A percentile compares a stretch with the other conserved stretches of the same genome.
These are phyloP conservation scores for Ganaspis sp. DNA, from an alignment of 1,140 invertebrate genomes.

Conservation along the genomic window DNA sequence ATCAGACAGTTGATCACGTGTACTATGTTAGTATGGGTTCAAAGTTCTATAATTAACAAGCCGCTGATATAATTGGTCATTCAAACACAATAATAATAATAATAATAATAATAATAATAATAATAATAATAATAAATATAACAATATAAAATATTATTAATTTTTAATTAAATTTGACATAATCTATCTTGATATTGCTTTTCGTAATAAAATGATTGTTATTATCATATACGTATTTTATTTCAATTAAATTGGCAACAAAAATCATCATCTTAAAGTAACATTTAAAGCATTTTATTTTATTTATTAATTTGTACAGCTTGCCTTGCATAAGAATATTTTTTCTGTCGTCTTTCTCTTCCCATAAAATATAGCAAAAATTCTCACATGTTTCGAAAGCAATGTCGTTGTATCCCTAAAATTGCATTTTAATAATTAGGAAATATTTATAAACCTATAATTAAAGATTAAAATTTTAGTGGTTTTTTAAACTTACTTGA, in stretches of 20 bases:
- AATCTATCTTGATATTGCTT: not conserved
- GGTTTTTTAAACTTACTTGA: conserved; percentile 36
- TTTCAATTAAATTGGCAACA: no score
- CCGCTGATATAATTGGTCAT: not conserved
- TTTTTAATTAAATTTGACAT: not conserved
- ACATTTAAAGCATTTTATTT: not conserved
- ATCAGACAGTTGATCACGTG: not conserved
- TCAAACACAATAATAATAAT: not conserved
- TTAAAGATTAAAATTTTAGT: conserved; percentile 1
- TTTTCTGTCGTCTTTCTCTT: conserved; percentile 66
- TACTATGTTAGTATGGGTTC: not conserved
- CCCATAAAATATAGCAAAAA: conserved; percentile 72
- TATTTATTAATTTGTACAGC: not conserved
- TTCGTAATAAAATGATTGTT: not conserved
- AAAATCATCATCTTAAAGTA: no score
- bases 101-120: no score
- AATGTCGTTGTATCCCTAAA: conserved; percentile 60
- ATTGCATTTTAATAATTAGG: conserved; percentile 33
- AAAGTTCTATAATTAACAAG: not conserved
- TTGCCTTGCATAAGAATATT: conserved; percentile 70
- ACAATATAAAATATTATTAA: not conserved
- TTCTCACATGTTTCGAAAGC: conserved; percentile 64
- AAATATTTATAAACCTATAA: conserved; percentile 23
- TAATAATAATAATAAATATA: no score
- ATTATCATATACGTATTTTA: no score